phyloP scores from a whole-genome alignment of 2,888 invertebrate species.

The Monopis laevigella region DNA sequence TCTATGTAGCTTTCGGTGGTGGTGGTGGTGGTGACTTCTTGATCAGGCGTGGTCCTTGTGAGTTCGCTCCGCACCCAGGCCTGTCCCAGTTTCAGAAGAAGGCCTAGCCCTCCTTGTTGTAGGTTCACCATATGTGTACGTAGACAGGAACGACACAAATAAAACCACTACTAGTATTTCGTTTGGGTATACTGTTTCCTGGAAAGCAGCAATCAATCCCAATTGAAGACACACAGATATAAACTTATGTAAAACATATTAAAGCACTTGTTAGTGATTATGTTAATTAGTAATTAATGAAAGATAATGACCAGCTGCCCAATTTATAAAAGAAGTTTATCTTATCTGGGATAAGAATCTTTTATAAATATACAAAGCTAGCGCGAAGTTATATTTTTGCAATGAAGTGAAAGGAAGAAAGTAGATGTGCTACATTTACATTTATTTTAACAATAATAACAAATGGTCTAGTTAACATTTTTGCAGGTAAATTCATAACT shows the following conservation, averaged over 20 bases:
- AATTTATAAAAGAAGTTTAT: constrained; percentile 9
- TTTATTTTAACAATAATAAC: too few species aligned
- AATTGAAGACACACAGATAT: constrained; percentile 66
- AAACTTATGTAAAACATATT: constrained; percentile 9
- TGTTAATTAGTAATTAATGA: constrained; percentile 8
- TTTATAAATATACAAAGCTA: too few species aligned
- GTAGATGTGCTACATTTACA: too few species aligned
- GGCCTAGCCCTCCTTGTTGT: constrained; percentile 53
- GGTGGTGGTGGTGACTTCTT: constrained; percentile 22
- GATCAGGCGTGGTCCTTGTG: constrained; percentile 28
- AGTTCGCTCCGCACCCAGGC: constrained; percentile 34
- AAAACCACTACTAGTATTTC: constrained; percentile 15
- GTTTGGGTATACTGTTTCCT: constrained; percentile 51
- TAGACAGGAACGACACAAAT: constrained; percentile 18
- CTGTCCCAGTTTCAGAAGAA: constrained; percentile 47
- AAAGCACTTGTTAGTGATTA: constrained; percentile 4
- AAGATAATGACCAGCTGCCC: not conserved
- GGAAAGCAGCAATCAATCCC: constrained; percentile 64
- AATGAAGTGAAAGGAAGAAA: too few species aligned
- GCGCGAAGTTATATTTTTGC: too few species aligned
- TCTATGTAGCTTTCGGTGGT: constrained; percentile 28
- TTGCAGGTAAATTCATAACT: too few species aligned
- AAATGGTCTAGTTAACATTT: too few species aligned
- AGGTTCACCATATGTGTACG: constrained; percentile 52
- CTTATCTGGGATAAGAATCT: constrained; percentile 6